Conservation (phyloP, 2,113 vertebrate species). For the Pollimyrus isidori region DNA sequence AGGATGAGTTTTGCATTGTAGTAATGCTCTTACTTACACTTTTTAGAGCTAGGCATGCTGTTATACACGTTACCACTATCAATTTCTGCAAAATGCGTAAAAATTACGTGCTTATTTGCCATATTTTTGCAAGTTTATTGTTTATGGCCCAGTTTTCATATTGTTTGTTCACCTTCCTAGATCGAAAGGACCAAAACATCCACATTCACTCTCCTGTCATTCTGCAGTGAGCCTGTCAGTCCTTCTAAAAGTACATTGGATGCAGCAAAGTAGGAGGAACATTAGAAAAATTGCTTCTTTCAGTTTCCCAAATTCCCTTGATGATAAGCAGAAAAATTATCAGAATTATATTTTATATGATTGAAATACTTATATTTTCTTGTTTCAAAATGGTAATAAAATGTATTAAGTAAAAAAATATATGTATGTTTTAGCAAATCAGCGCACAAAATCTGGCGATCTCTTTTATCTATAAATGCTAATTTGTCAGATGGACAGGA, state of each 20-base stretch:
- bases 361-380: background rate
- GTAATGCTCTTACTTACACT: no score
- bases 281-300: background rate
- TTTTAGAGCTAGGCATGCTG: no score
- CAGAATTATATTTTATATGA: background rate
- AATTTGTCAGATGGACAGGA: background rate
- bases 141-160: no score
- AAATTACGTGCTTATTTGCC: no score
- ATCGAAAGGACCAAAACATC: background rate
- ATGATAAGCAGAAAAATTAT: background rate
- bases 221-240: background rate
- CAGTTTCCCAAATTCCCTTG: background rate
- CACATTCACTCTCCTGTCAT: background rate
- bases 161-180: background rate
- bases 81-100: no score
- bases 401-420: background rate
- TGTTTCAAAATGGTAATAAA: background rate
- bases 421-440: background rate
- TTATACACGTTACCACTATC: no score
- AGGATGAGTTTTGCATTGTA: no score
- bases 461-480: background rate
- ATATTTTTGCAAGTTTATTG: no score
- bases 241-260: background rate
- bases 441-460: background rate
- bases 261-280: background rate